Base-by-base conservation (phyloP, 1,140 invertebrate genomes). In the Temnothorax longispinosus region DNA sequence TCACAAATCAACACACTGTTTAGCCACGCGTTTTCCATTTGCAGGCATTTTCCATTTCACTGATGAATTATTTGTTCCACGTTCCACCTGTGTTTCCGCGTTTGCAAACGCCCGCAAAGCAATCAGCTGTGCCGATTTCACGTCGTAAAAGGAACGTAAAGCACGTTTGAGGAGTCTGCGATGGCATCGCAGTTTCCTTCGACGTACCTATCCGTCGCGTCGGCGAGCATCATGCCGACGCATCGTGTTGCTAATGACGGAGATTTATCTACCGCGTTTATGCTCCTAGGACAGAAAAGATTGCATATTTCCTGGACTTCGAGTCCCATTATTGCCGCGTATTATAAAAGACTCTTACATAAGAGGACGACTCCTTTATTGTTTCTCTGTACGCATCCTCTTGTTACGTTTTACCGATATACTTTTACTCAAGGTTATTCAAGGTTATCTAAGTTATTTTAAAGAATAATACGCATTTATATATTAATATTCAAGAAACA, bases 231-330 rank as follows among this genome's bases (percentile, higher is more conserved):
- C 47, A 13, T 44, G 38, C 52, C 10, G 5, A 15, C 77, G 32
- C 18, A 10, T 71, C 64, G 38, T 71, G 38, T n/a, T n/a, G 0
- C n/a, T 60, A 35, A 62, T 38, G 32, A 74, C 21, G n/a, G n/a
- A 60, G 69, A 84, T 75, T 82, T 84, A 75, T 84, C 41, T 44
- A 38, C 10, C 1, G 54, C 27, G 13, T 60, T 74, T 60, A 60
- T 62, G 2, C 18, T 41, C 38, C 5, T 21, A 54, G 13, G 32
- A 75, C 41, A 62, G 21, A 13, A 47, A 60, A 75, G 41, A 84
- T 75, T 60, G 80, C 69, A 47, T 44, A 75, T 75, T 62, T 84
- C 80, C 69, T 60, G 69, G 15, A 62, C 27, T 27, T n/a, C 38
- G 44, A n/a, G 15, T 32, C 18, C 13, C 67, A 47, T 35, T 84